These are phyloP conservation scores for Norana najaformis DNA, from an alignment of 2,888 invertebrate genomes.

Conservation along the genomic window DNA sequence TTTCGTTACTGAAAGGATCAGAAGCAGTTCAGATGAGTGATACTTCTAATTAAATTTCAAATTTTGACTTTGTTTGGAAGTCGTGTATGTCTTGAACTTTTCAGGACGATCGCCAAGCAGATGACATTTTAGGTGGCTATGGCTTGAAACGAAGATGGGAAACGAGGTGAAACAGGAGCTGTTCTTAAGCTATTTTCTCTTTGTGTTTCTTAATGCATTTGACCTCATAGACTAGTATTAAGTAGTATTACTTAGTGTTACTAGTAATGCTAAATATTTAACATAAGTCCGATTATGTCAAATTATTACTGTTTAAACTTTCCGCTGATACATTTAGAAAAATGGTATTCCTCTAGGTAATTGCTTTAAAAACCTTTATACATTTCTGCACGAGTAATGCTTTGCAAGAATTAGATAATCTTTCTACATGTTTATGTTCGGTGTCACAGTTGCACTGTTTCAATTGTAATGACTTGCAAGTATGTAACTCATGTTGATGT, in stretches of 20 bases:
- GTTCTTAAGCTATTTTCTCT: neutral
- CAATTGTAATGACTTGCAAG: too few relatives aligned
- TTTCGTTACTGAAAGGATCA: neutral
- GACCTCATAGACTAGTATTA: neutral
- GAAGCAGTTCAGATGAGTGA: neutral
- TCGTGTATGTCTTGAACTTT: neutral
- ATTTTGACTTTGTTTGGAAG: neutral
- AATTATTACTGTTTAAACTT: neutral
- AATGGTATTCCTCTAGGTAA: neutral
- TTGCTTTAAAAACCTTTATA: neutral
- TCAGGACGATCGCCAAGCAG: slow-evolving; percentile 24
- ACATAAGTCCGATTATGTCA: neutral
- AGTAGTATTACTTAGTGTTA: neutral
- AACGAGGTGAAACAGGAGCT: slow-evolving; percentile 40
- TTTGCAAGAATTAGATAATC: neutral
- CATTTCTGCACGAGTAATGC: neutral
- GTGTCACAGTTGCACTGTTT: neutral
- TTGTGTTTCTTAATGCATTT: neutral
- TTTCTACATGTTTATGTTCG: neutral
- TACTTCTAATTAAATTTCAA: neutral
- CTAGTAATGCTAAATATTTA: neutral
- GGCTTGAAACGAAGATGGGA: slow-evolving; percentile 46
- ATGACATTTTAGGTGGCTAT: slow-evolving; percentile 32
- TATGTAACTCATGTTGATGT: too few relatives aligned
- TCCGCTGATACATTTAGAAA: neutral